Conservation (phyloP, 2,113 vertebrate genomes). For the Dipodomys spectabilis region DNA sequence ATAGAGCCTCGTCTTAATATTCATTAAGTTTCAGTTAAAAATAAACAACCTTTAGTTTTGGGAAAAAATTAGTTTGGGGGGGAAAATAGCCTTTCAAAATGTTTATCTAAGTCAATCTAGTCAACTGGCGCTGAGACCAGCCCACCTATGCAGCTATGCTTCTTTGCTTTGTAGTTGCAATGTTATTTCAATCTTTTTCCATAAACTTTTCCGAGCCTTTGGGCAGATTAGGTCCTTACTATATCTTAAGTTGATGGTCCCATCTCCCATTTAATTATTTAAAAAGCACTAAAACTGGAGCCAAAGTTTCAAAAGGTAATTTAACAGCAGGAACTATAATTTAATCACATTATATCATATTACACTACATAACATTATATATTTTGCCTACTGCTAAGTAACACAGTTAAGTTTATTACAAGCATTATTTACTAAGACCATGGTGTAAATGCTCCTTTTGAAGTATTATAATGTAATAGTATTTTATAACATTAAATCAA, state of each 20-base stretch:
- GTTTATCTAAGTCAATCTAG: conserved; percentile 21
- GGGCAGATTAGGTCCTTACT: conserved; percentile 16
- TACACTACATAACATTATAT: conserved; percentile 73
- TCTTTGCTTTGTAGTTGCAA: neutral
- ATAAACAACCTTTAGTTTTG: conserved; percentile 33
- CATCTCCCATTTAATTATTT: conserved; percentile 39
- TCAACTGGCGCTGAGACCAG: neutral
- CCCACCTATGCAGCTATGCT: neutral
- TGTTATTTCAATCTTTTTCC: neutral
- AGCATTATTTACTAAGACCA: conserved; percentile 75
- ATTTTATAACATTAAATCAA: conserved; percentile 70
- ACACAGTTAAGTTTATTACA: conserved; percentile 72
- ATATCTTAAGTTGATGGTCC: conserved; percentile 36
- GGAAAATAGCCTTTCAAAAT: conserved; percentile 48
- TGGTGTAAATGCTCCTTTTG: conserved; percentile 62
- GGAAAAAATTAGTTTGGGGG: conserved; percentile 65
- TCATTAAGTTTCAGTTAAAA: conserved; percentile 58
- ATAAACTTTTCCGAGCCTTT: conserved; percentile 36
- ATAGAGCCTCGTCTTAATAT: neutral
- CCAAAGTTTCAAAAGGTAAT: conserved; percentile 66
- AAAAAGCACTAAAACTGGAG: conserved; percentile 69
- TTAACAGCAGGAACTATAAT: conserved; percentile 72
- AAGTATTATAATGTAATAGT: conserved; percentile 71
- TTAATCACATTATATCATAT: conserved; percentile 73
- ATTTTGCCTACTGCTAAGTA: conserved; percentile 68